phyloP scores from a whole-genome alignment of 2,113 vertebrate genomes.

The Climacteris rufus region DNA sequence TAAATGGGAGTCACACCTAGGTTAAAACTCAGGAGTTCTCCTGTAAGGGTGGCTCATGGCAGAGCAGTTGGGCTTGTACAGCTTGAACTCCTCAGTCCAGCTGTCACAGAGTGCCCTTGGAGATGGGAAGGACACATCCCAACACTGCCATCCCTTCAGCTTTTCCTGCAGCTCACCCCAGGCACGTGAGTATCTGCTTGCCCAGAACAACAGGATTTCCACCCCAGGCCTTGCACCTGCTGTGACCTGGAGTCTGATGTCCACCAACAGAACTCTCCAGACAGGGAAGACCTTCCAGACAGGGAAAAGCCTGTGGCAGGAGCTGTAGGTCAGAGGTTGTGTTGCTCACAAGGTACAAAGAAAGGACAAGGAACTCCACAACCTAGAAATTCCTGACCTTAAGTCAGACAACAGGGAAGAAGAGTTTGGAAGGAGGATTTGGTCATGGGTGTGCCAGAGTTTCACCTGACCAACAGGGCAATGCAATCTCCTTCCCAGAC shows the following conservation, averaged over 20 bases:
- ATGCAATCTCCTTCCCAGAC: neutral
- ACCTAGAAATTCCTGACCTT: neutral
- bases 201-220: conserved; percentile 10
- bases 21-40: neutral
- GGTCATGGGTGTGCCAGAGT: neutral
- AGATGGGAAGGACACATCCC: neutral
- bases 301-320: neutral
- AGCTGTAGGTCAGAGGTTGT: neutral
- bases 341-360: neutral
- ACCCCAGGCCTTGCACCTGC: neutral
- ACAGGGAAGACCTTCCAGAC: neutral
- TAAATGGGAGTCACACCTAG: neutral
- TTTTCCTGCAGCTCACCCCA: neutral
- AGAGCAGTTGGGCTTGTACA: neutral
- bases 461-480: neutral
- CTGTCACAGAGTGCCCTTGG: neutral
- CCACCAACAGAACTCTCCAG: neutral
- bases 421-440: neutral
- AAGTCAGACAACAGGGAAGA: neutral
- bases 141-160: neutral
- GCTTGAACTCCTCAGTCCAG: neutral
- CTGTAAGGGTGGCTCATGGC: neutral
- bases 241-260: neutral
- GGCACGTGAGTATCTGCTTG: neutral
- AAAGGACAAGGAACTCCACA: neutral